Base-by-base conservation (phyloP, 2,888 invertebrate genomes). In the Steromphala cineraria region DNA sequence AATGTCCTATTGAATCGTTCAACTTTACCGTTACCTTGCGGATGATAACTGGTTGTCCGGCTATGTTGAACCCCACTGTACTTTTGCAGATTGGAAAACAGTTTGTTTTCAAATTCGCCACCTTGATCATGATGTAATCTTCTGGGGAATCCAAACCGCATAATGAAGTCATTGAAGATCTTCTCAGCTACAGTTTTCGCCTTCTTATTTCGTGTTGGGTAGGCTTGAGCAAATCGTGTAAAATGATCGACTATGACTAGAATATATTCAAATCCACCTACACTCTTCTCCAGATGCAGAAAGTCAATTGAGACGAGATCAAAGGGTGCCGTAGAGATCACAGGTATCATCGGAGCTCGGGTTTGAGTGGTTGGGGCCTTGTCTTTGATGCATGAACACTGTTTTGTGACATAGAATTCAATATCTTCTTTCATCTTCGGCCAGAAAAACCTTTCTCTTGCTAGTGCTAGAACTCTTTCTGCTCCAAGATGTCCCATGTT, bases 401-500 rank as follows among this genome's bases (percentile, higher is more conserved):
- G n/a, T 19, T 79, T 76, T 52, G 67, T 79, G 0, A 81, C 79
- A 67, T 79, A 40, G 40, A 36, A 36, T 36, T 55, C 67, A 36
- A 80, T 67, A 31, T 82, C 82, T 19, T 75, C 52, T 31, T 17
- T 19, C 82, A 76, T 78, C 40, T 67, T 40, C 4, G 67, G 53
- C 78, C 78, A 78, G 53, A 67, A 78, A 24, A 78, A 78, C 8
- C 82, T 36, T 8, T 80, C 78, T 10, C 82, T 21, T 8, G 79
- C 67, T 17, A 80, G 52, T 13, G 53, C 46, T 0, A 74, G 10
- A 7, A 55, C 75, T 36, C 78, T 52, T 15, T 81, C 79, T 7
- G 74, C n/a, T 21, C 79, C 79, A n/a, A 81, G 76, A 46, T 79
- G 81, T 40, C 81, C 81, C 75, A 81, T 81, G 8, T 81, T 78